Evolutionary conservation across 2,888 invertebrate genomes (phyloP), one percentile per base, ranked within the genome.

Genomic region (Harpalus rubripes): DNA sequence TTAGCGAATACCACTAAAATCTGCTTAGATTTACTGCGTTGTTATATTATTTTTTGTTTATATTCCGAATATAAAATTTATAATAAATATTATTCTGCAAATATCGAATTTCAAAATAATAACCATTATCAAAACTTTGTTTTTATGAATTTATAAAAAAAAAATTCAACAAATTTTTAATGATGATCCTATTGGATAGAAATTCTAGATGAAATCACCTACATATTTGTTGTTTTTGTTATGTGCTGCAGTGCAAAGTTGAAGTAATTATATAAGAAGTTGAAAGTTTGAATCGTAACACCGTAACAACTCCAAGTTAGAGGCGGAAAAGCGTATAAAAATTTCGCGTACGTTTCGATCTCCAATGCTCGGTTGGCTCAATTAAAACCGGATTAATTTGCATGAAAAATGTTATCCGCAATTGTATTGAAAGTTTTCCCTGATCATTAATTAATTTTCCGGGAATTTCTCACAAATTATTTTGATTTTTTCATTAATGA

Each of bases 241-340:
- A 4, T 52, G 12, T 52, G 1, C 44, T 7, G 18, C 44, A 4
- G 18, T 59, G 59, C 59, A 16, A 59, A 59, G 16, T 59, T 59
- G 16, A 15, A 15, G 68, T 68, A 68, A 68, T 68, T 68, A 41
- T 41, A 68, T 68, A 68, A 68, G 68, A 68, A 39, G 68, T 39
- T 16, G 32, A 68, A 68, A 68, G 68, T 68, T 68, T 32, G 32
- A 68, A 68, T 68, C 68, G 41, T 68, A 68, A 68, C 68, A 39
- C 68, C 32, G 32, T 68, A 68, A 68, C 68, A 68, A 68, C 32
- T 26, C 39, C 39, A 41, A 68, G 39, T 68, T 68, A 15, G 68
- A 39, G 15, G 68, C 68, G 68, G 32, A 41, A 68, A 68, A 68
- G 15, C 41, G 68, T 68, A 68, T 68, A 68, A 68, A 68, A 68